phyloP scores from a whole-genome alignment of 2,113 vertebrate species.

The Agapornis roseicollis region DNA sequence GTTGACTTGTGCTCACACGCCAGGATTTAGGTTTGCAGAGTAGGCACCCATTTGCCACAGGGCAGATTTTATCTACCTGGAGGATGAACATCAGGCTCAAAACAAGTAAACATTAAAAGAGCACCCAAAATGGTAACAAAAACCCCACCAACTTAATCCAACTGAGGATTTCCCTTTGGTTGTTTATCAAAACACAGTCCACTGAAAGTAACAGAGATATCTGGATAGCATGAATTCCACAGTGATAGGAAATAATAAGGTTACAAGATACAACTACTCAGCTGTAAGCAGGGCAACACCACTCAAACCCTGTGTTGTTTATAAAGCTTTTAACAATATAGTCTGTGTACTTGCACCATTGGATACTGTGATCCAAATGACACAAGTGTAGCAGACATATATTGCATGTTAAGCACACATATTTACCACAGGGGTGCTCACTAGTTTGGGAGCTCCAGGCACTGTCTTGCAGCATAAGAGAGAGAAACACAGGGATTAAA shows the following conservation, averaged over 20 bases:
- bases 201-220: constrained; percentile 55
- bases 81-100: background rate
- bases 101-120: background rate
- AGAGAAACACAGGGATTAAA: constrained; percentile 13
- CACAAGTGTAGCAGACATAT: background rate
- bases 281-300: background rate
- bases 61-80: constrained; percentile 31
- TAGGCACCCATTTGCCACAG: background rate
- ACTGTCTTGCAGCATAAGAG: background rate
- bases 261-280: background rate
- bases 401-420: background rate
- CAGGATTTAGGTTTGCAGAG: background rate
- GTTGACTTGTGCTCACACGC: background rate
- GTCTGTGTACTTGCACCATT: background rate
- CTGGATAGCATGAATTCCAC: constrained; percentile 55
- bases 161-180: background rate
- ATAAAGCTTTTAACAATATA: background rate
- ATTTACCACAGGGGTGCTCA: background rate
- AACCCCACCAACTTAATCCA: background rate
- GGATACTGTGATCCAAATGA: background rate
- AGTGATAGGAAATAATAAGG: background rate
- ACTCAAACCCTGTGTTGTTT: background rate
- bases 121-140: background rate
- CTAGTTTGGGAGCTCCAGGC: background rate
- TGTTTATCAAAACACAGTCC: constrained; percentile 63